Evolutionary conservation across 2,113 vertebrate species (phyloP).

Genomic region (Scalopus aquaticus): DNA sequence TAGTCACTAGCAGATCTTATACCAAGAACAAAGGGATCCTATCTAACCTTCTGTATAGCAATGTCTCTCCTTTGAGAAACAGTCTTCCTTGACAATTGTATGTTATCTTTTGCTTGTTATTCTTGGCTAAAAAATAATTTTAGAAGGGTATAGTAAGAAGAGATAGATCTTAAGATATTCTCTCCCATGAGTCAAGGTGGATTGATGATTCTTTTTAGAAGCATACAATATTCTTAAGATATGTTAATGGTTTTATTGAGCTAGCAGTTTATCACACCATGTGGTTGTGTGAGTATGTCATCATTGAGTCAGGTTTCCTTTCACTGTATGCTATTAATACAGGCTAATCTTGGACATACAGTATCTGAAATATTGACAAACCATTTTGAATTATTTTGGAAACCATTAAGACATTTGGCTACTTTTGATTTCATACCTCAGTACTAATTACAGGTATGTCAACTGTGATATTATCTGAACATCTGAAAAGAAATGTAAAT

Average conservation of each 20-base stretch:
- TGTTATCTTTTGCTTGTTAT: not conserved
- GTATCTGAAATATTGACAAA: constrained; percentile 53
- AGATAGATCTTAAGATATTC: not conserved
- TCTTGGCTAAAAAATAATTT: constrained; percentile 17
- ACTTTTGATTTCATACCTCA: constrained; percentile 26
- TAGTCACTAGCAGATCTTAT: not conserved
- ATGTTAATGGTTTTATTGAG: not conserved
- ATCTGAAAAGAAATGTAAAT: not conserved
- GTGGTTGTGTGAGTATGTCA: not conserved
- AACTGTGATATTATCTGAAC: not conserved
- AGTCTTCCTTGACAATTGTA: not conserved
- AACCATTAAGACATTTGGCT: not conserved
- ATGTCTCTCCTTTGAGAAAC: not conserved
- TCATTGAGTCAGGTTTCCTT: not conserved
- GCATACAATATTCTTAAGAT: not conserved
- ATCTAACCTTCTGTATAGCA: not conserved
- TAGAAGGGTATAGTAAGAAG: not conserved
- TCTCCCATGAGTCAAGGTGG: not conserved
- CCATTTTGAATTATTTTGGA: constrained; percentile 46
- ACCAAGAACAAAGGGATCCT: not conserved
- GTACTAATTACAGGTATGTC: not conserved
- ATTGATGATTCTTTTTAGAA: constrained; percentile 43
- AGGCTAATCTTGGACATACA: not conserved
- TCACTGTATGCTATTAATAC: constrained; percentile 18
- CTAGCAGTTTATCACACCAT: not conserved